These are phyloP conservation scores for Tachina grossa DNA, from an alignment of 2,888 invertebrate species.

Conservation along the genomic window DNA sequence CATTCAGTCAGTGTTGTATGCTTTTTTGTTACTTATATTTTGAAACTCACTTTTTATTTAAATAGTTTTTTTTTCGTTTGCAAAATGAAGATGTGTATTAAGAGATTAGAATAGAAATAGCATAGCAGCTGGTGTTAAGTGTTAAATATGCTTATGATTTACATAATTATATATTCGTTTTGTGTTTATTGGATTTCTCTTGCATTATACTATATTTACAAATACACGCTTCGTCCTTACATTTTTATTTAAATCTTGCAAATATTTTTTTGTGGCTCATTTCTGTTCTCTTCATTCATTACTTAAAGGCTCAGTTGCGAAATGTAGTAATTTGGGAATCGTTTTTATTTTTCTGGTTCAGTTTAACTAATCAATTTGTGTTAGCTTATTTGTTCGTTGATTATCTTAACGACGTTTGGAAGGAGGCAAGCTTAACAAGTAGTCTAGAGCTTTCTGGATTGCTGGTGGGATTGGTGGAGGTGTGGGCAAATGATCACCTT, in stretches of 20 bases:
- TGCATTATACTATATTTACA: conserved; percentile 19
- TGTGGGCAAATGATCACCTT: conserved; percentile 89
- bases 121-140: conserved; percentile 7
- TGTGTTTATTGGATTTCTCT: conserved; percentile 50
- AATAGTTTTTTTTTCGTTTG: background rate
- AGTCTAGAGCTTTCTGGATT: conserved; percentile 89
- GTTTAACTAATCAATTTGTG: conserved; percentile 39
- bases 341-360: conserved; percentile 36
- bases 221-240: conserved; percentile 46
- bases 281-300: conserved; percentile 37
- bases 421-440: conserved; percentile 87
- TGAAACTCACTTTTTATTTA: conserved; percentile 54
- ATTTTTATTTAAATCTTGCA: background rate
- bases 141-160: conserved; percentile 1
- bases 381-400: conserved; percentile 24
- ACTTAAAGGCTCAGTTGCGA: conserved; percentile 56
- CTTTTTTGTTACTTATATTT: conserved; percentile 32
- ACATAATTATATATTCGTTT: conserved; percentile 15
- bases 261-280: conserved; percentile 4
- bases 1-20: conserved; percentile 76
- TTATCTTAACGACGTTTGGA: conserved; percentile 80
- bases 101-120: background rate
- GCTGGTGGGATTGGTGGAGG: conserved; percentile 90
- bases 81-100: background rate
- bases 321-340: conserved; percentile 59